A percentile compares a stretch with the other conserved stretches of the same genome.
phyloP scores from a whole-genome alignment of 1,140 invertebrate genomes.

The Diprion similis region DNA sequence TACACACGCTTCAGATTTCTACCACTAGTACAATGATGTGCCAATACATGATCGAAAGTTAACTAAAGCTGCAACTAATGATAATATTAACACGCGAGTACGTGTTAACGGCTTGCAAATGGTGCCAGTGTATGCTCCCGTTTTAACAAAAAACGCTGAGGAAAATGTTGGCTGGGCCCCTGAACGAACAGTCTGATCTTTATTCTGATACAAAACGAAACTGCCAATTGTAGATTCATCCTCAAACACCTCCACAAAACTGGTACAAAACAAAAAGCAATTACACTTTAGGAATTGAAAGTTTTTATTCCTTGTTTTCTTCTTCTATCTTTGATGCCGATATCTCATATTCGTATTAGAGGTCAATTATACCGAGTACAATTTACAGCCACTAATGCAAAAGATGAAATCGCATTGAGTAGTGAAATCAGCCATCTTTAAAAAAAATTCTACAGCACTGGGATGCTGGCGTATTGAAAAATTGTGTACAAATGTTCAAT shows the following conservation, averaged over 20 bases:
- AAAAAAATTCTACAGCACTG: too few species aligned
- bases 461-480: too few species aligned
- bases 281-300: constrained; percentile 10
- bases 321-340: not conserved
- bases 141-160: not conserved
- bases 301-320: not conserved
- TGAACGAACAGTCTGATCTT: constrained; percentile 27
- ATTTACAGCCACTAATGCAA: too few species aligned
- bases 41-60: constrained; percentile 55
- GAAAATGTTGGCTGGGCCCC: constrained; percentile 24
- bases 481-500: too few species aligned
- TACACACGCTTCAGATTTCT: not conserved
- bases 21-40: constrained; percentile 59
- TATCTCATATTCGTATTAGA: not conserved
- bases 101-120: not conserved
- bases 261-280: constrained; percentile 18
- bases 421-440: too few species aligned
- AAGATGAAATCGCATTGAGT: too few species aligned
- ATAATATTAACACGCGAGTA: not conserved
- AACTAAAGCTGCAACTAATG: constrained; percentile 44
- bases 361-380: too few species aligned
- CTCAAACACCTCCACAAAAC: constrained; percentile 18
- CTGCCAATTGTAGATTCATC: constrained; percentile 31
- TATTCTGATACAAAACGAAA: constrained; percentile 28
- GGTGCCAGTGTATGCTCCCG: not conserved